phyloP scores from a whole-genome alignment of 2,888 invertebrate species.

The Andrena dorsata region DNA sequence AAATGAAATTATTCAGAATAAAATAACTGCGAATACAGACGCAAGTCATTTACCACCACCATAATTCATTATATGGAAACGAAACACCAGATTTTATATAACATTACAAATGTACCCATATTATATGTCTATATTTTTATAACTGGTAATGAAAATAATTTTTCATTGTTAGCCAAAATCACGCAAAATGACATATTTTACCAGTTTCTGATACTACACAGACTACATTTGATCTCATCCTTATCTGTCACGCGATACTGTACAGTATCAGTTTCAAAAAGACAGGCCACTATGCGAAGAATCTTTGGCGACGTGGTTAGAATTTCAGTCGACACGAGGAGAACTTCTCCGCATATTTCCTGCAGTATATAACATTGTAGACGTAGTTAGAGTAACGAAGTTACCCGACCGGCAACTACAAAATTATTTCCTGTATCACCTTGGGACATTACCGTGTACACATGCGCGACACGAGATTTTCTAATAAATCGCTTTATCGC shows the following conservation, averaged over 20 bases:
- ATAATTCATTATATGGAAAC: too few relatives aligned
- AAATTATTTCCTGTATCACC: conserved; percentile 51
- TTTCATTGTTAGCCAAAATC: too few relatives aligned
- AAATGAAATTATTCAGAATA: too few relatives aligned
- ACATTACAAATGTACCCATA: too few relatives aligned
- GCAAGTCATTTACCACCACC: too few relatives aligned
- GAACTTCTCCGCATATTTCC: conserved; percentile 34
- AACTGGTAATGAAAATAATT: too few relatives aligned
- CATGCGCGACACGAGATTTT: conserved; percentile 22
- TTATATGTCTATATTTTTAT: too few relatives aligned
- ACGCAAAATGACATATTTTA: not conserved
- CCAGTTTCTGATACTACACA: not conserved
- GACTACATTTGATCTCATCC: conserved; percentile 8
- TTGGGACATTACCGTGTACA: conserved; percentile 7
- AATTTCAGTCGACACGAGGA: conserved; percentile 17
- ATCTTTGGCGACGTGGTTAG: conserved; percentile 22
- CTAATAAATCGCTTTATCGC: conserved; percentile 6
- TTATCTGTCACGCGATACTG: conserved; percentile 4
- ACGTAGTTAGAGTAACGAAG: conserved; percentile 41
- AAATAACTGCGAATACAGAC: too few relatives aligned
- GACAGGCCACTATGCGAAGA: not conserved
- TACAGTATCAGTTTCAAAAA: conserved; percentile 3
- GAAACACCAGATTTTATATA: too few relatives aligned
- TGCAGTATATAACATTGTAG: conserved; percentile 22
- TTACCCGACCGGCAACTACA: conserved; percentile 36